These are phyloP conservation scores for Platygyra sinensis DNA, from an alignment of 64 coral and sea anemone genomes.

Conservation along the genomic window DNA sequence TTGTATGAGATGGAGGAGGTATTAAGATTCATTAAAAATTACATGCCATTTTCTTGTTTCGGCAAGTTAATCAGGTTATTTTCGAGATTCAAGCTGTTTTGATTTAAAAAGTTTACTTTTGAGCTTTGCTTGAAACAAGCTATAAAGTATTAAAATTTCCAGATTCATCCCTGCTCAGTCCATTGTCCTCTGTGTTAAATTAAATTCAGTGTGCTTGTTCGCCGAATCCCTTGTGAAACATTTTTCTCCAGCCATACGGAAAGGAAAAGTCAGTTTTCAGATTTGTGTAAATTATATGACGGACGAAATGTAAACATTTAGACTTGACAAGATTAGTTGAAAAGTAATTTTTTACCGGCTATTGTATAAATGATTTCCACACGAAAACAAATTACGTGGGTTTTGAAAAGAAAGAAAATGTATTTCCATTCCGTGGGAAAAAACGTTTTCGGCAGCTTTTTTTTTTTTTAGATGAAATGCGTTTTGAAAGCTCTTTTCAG, in stretches of 20 bases:
- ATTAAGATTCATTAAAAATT: not conserved
- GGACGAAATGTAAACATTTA: not conserved
- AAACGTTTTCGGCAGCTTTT: too few species aligned
- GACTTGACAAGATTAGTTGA: not conserved
- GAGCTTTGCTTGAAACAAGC: not conserved
- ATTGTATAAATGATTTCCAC: not conserved
- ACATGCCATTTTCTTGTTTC: too few species aligned
- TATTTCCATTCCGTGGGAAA: too few species aligned
- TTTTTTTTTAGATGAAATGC: too few species aligned
- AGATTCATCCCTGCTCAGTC: not conserved
- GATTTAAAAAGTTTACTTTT: not conserved
- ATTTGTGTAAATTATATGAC: not conserved
- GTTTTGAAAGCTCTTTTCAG: not conserved
- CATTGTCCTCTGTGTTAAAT: too few species aligned
- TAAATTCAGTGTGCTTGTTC: too few species aligned
- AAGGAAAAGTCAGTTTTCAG: not conserved
- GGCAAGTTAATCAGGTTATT: too few species aligned
- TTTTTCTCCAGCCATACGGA: not conserved
- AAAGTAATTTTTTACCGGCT: not conserved
- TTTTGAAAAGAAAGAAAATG: not conserved
- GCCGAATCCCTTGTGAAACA: too few species aligned
- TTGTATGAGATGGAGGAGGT: conserved; percentile 96
- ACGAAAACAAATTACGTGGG: not conserved
- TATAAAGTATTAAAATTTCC: not conserved
- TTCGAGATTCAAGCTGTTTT: not conserved